Evolutionary conservation across 2,113 vertebrate genomes (phyloP).

Genomic region (Hydrochoerus hydrochaeris): DNA sequence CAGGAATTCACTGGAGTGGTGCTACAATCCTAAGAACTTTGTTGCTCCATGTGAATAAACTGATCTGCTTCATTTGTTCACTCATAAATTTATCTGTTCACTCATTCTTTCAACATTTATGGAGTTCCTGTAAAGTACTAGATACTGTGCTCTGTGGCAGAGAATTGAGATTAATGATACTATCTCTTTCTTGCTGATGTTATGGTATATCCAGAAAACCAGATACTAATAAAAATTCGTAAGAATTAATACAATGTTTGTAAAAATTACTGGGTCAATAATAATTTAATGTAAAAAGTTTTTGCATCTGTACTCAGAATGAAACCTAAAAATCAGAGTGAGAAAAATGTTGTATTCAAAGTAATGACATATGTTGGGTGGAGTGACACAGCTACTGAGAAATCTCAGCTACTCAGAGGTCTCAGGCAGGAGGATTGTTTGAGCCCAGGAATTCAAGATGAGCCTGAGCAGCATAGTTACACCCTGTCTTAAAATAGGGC

Average conservation of each 20-base stretch:
- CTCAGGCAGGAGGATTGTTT: neutral
- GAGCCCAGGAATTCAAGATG: neutral
- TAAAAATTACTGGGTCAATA: neutral
- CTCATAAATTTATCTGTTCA: neutral
- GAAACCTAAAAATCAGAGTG: constrained; percentile 14
- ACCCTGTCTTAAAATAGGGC: neutral
- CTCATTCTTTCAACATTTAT: neutral
- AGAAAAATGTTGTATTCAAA: neutral
- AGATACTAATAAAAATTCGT: neutral
- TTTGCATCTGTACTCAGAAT: neutral
- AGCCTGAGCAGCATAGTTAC: too few species aligned
- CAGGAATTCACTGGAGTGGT: neutral
- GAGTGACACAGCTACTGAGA: too few species aligned
- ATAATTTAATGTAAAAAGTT: neutral
- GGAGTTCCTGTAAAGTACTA: neutral
- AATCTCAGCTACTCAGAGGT: neutral
- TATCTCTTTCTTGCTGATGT: neutral
- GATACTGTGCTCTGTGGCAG: neutral
- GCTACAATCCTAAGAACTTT: neutral
- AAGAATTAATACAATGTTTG: constrained; percentile 50
- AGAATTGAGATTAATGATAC: neutral
- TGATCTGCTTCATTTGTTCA: constrained; percentile 20
- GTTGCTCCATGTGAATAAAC: neutral
- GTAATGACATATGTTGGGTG: neutral
- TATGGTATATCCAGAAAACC: neutral